A percentile compares a stretch with the other conserved stretches of the same genome.
phyloP scores from a whole-genome alignment of 2,888 invertebrate species.

The Poecilus cupreus region DNA sequence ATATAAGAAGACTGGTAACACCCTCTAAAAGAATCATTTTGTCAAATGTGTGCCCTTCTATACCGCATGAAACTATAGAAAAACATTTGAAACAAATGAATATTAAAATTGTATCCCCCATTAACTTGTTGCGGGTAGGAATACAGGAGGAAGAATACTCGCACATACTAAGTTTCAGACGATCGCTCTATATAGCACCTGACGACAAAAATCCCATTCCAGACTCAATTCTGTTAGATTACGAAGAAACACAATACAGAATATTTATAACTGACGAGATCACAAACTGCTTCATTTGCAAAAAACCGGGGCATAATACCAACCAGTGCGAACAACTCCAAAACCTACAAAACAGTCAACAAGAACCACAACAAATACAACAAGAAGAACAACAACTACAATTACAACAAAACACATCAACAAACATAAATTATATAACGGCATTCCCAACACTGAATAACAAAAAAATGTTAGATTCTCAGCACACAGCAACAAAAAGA shows the following conservation, averaged over 20 bases:
- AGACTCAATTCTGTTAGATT: no score
- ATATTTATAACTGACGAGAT: no score
- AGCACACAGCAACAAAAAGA: neutral
- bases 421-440: neutral
- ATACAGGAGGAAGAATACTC: slow-evolving; percentile 20
- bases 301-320: no score
- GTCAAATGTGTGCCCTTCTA: slow-evolving; percentile 37
- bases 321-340: no score
- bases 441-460: neutral
- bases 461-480: no score
- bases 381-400: no score
- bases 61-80: slow-evolving; percentile 33
- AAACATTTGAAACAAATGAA: neutral
- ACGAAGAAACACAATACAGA: no score
- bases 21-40: slow-evolving; percentile 47
- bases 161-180: slow-evolving; percentile 8
- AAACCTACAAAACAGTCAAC: no score
- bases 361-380: no score
- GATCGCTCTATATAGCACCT: no score
- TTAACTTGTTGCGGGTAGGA: slow-evolving; percentile 6
- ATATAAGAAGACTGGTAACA: slow-evolving; percentile 36
- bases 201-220: no score
- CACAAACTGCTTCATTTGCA: no score
- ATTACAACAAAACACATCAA: neutral
- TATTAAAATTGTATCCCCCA: neutral